These are phyloP conservation scores for Psittacula echo DNA, from an alignment of 2,797 vertebrate genomes.

Conservation along the genomic window DNA sequence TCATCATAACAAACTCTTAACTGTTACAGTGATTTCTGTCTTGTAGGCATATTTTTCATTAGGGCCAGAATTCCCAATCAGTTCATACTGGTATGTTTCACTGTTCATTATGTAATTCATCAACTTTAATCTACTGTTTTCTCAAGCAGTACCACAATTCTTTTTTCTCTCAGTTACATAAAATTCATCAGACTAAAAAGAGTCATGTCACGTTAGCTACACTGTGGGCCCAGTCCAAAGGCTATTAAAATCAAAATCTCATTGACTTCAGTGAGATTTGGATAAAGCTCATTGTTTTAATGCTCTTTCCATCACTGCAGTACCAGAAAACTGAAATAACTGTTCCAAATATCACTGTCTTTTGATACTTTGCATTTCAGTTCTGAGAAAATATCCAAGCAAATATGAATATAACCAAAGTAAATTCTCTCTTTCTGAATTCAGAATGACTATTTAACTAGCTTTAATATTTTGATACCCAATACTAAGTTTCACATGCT, in stretches of 20 bases:
- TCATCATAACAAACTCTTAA: neutral
- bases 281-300: constrained; percentile 40
- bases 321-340: constrained; percentile 32
- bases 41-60: neutral
- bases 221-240: neutral
- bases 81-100: neutral
- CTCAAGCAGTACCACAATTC: neutral
- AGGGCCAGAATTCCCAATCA: neutral
- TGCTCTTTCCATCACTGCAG: neutral
- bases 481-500: neutral
- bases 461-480: constrained; percentile 37
- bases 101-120: neutral
- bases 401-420: constrained; percentile 65
- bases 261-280: constrained; percentile 21
- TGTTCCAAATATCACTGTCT: constrained; percentile 58
- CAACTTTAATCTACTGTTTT: neutral
- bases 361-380: constrained; percentile 54
- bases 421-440: constrained; percentile 51
- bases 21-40: neutral
- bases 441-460: constrained; percentile 60
- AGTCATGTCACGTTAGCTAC: neutral
- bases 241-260: neutral
- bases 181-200: neutral
- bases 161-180: neutral
- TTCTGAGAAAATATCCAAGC: constrained; percentile 64